phyloP scores from a whole-genome alignment of 2,113 vertebrate genomes.

The Hymenochirus boettgeri region DNA sequence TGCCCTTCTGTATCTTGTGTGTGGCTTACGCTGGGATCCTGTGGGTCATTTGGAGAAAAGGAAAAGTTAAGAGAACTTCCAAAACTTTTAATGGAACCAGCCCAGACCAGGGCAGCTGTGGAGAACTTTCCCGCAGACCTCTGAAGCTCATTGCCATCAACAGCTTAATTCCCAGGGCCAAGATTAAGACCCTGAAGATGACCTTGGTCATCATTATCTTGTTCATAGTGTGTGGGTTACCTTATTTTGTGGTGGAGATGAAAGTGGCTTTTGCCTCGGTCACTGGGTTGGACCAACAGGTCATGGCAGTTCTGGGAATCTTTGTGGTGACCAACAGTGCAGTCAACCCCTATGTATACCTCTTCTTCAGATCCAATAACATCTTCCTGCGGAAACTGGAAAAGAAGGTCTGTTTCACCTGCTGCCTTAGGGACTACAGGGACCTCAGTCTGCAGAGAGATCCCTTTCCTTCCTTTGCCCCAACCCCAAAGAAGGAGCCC shows the following conservation, averaged over 20 bases:
- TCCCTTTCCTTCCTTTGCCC: background rate
- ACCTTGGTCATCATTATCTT: conserved; percentile 53
- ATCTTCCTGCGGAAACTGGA: conserved; percentile 33
- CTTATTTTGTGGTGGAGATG: conserved; percentile 53
- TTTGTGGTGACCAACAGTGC: conserved; percentile 52
- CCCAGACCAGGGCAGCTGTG: background rate
- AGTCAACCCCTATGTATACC: conserved; percentile 59
- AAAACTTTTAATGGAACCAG: background rate
- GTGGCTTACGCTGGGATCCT: conserved; percentile 36
- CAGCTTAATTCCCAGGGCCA: conserved; percentile 51
- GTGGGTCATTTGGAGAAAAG: conserved; percentile 24
- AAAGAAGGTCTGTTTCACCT: conserved; percentile 42
- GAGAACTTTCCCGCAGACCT: conserved; percentile 1
- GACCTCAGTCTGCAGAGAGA: conserved; percentile 34
- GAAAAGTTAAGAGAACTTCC: background rate
- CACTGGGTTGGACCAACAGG: conserved; percentile 14
- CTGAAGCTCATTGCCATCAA: conserved; percentile 15
- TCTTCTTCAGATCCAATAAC: conserved; percentile 54
- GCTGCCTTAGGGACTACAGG: conserved; percentile 33
- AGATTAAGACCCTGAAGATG: conserved; percentile 58
- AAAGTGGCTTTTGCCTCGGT: conserved; percentile 41
- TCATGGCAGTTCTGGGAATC: conserved; percentile 46
- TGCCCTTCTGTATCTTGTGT: conserved; percentile 46
- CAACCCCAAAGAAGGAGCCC: background rate
- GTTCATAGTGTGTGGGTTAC: conserved; percentile 58